A percentile compares a stretch with the other conserved stretches of the same genome.
Evolutionary conservation across 2,888 invertebrate species (phyloP).

Genomic region (Zelleria hepariella): DNA sequence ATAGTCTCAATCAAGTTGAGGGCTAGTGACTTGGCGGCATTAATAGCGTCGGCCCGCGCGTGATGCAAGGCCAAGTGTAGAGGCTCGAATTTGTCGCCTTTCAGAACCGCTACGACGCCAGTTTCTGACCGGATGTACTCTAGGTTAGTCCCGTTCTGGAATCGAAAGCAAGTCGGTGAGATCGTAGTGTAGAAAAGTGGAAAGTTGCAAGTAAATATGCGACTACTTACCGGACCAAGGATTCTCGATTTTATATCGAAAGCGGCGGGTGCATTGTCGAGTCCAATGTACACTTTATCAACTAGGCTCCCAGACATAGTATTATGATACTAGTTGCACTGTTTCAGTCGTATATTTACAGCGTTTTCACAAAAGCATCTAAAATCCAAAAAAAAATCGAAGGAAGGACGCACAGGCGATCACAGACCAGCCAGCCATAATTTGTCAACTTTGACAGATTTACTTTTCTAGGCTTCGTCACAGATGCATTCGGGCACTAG

Average conservation of each 20-base stretch:
- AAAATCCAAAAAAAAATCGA: neutral
- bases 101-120: slow-evolving; percentile 80
- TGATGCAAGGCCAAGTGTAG: slow-evolving; percentile 84
- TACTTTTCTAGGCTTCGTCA: too few relatives aligned
- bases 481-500: too few relatives aligned
- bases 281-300: slow-evolving; percentile 83
- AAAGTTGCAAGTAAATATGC: neutral
- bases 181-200: neutral
- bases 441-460: too few relatives aligned
- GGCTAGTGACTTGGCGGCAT: slow-evolving; percentile 79
- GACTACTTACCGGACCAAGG: slow-evolving; percentile 71
- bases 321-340: neutral
- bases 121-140: slow-evolving; percentile 85
- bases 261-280: slow-evolving; percentile 82
- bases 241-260: slow-evolving; percentile 83
- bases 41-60: slow-evolving; percentile 76
- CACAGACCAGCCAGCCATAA: too few relatives aligned
- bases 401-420: neutral
- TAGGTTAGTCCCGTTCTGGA: slow-evolving; percentile 77
- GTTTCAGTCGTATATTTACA: neutral
- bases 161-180: slow-evolving; percentile 14
- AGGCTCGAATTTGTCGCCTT: slow-evolving; percentile 79
- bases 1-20: slow-evolving; percentile 86
- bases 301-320: slow-evolving; percentile 61
- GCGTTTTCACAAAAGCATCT: neutral